These are phyloP conservation scores for Mugil cephalus DNA, from an alignment of 2,113 vertebrate genomes.

Conservation along the genomic window DNA sequence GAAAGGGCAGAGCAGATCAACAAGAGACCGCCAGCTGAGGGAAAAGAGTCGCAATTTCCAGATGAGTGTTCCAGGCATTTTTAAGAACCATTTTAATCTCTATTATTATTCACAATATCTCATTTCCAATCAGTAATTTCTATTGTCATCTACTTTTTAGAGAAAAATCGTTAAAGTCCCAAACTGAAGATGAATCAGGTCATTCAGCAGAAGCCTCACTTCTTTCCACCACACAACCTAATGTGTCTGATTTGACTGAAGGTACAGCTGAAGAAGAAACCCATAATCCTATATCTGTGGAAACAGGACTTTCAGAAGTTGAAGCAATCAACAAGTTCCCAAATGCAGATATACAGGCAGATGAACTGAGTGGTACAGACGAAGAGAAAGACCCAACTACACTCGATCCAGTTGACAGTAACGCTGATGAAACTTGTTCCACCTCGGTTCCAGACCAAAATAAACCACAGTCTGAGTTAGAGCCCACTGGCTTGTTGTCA, in stretches of 20 bases:
- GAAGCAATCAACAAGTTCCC: constrained; percentile 17
- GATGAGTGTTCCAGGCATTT: constrained; percentile 10
- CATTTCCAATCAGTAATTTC: neutral
- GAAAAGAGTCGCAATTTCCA: constrained; percentile 3
- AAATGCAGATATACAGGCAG: constrained; percentile 40
- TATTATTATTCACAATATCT: neutral
- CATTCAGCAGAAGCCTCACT: constrained; percentile 29
- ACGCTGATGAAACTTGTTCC: constrained; percentile 34
- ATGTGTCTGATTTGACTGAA: constrained; percentile 27
- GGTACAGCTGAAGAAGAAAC: constrained; percentile 27
- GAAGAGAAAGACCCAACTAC: constrained; percentile 11
- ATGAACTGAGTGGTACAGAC: constrained; percentile 38
- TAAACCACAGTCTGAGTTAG: constrained; percentile 34
- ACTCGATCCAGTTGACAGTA: constrained; percentile 36
- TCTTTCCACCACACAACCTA: constrained; percentile 23
- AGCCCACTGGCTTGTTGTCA: constrained; percentile 21
- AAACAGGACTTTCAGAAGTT: constrained; percentile 13
- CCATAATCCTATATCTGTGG: constrained; percentile 8
- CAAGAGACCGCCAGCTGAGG: constrained; percentile 3
- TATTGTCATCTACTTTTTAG: constrained; percentile 57
- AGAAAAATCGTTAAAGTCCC: constrained; percentile 44
- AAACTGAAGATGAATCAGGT: constrained; percentile 51
- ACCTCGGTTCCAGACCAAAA: constrained; percentile 32
- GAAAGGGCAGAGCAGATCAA: neutral
- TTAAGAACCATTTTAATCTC: neutral